These are phyloP conservation scores for Pterocles orientalis DNA, from an alignment of 2,113 vertebrate genomes.

Conservation along the genomic window DNA sequence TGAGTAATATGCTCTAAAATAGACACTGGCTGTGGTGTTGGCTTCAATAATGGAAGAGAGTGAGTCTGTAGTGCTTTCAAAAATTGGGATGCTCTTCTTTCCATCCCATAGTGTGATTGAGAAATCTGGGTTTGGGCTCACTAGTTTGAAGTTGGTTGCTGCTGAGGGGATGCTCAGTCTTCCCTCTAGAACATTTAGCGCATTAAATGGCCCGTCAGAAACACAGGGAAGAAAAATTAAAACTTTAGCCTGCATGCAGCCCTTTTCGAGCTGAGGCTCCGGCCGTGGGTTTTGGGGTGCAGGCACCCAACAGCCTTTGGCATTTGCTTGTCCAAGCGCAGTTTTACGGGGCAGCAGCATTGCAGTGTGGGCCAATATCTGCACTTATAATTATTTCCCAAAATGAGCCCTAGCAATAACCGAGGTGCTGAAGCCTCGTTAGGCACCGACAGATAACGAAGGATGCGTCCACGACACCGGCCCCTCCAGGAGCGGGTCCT, in stretches of 20 bases:
- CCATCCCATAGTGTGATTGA: neutral
- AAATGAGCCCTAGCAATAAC: neutral
- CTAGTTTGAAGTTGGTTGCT: neutral
- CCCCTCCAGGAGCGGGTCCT: neutral
- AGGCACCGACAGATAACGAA: neutral
- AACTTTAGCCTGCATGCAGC: neutral
- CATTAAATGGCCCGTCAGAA: neutral
- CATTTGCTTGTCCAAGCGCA: neutral
- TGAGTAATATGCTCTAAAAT: neutral
- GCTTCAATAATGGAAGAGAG: neutral
- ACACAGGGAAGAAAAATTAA: neutral
- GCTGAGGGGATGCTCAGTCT: neutral
- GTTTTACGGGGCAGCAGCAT: neutral
- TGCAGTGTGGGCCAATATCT: neutral
- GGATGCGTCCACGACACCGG: neutral
- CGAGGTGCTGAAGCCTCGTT: neutral
- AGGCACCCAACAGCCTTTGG: neutral
- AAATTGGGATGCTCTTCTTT: neutral
- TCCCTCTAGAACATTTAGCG: neutral
- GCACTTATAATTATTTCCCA: too few species aligned
- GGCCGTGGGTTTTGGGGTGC: neutral
- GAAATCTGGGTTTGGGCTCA: neutral
- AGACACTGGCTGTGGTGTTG: neutral
- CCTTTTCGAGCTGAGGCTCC: neutral
- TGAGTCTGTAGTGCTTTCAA: neutral